Base-by-base conservation (phyloP, 1,140 invertebrate genomes). In the Linepithema humile region DNA sequence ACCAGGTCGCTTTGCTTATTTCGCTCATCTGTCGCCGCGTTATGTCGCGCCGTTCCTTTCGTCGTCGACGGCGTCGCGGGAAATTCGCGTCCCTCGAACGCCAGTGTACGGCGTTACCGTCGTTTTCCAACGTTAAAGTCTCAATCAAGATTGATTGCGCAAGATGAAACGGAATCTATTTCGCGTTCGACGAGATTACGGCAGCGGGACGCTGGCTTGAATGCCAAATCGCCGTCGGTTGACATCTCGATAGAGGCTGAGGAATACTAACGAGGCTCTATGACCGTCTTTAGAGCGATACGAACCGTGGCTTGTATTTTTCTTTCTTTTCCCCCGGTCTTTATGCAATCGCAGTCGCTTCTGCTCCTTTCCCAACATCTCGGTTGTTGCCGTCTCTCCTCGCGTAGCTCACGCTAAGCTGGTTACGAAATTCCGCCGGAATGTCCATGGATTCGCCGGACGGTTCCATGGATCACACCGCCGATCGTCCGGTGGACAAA, bases 101-200 rank as follows among this genome's bases (percentile, higher is more conserved):
- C 35, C 50, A 70, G 17, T 53, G 20, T 17, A 20, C 5, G 43
- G 6, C 15, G 29, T 23, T 12, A 64, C 26, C 48, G 15, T 7
- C 38, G 60, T 35, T 74, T 65, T 40, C 57, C 38, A 82, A 85
- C 86, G 90, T 89, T 91, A 77, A 90, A 90, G 85, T 90, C 87
- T 75, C 90, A 91, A 91, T 91, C 90, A 91, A 82, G 86, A 89
- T 90, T 90, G 90, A 91, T 91, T 91, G 90, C 86, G 65, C 75
- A 64, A 90, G 88, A 91, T 91, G 88, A 91, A 91, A 89, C 90
- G 89, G 86, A 87, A 91, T 91, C 88, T 87, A 86, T 87, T 83
- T 87, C 85, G 70, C 69, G 75, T 70, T 64, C 67, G 74, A 83
- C 43, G 59, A 48, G 87, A 89, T 88, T 87, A 62, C 80, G 38